Evolutionary conservation across 2,888 invertebrate species (phyloP).

Genomic region (Osedax frankpressi): DNA sequence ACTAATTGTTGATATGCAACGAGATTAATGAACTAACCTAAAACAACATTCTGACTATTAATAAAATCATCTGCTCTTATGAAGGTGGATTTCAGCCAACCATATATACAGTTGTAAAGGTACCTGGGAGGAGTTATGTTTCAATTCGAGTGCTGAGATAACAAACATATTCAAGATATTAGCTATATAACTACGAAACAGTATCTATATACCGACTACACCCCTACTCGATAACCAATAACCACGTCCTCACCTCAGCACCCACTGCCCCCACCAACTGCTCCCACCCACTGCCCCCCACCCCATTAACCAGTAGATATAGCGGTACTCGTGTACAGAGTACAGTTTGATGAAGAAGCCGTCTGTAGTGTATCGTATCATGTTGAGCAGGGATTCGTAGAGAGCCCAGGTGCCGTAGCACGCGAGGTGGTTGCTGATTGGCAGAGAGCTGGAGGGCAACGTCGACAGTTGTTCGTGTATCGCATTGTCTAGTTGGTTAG

Average conservation of each 20-base stretch:
- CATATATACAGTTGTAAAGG: slow-evolving; percentile 81
- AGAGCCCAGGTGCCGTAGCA: slow-evolving; percentile 85
- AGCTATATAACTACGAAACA: too few species aligned
- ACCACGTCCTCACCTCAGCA: not conserved
- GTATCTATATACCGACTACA: too few species aligned
- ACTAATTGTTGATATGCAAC: too few species aligned
- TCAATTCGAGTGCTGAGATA: too few species aligned
- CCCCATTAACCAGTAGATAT: slow-evolving; percentile 56
- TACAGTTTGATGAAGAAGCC: slow-evolving; percentile 91
- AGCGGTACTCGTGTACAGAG: slow-evolving; percentile 86
- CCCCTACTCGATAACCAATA: too few species aligned
- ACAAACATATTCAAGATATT: too few species aligned
- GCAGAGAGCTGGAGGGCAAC: too few species aligned
- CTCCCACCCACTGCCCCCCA: not conserved
- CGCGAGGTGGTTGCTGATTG: slow-evolving; percentile 53
- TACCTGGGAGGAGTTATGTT: too few species aligned
- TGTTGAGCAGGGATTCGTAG: slow-evolving; percentile 65
- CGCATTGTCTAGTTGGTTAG: slow-evolving; percentile 75
- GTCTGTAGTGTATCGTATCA: slow-evolving; percentile 82
- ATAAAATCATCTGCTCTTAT: slow-evolving; percentile 65
- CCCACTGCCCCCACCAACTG: not conserved
- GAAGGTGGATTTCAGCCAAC: slow-evolving; percentile 80
- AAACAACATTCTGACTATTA: slow-evolving; percentile 52
- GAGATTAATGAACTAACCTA: slow-evolving; percentile 43
- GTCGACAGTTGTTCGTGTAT: slow-evolving; percentile 60